Evolutionary conservation across 2,113 vertebrate species (phyloP).

Genomic region (Epinephelus cyanopodus): DNA sequence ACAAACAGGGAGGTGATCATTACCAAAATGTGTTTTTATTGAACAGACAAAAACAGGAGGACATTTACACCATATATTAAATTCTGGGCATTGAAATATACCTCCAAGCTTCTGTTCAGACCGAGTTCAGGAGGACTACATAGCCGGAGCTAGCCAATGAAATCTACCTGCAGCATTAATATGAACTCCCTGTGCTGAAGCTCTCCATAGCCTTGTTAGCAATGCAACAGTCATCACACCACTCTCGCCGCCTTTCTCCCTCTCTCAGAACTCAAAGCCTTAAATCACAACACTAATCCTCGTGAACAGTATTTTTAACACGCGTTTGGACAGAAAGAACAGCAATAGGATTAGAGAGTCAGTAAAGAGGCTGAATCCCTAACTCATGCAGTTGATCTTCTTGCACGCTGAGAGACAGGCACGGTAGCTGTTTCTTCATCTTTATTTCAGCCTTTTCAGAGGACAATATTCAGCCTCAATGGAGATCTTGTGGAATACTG

Average conservation of each 20-base stretch:
- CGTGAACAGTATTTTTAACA: slow-evolving; percentile 87
- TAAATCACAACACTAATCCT: slow-evolving; percentile 85
- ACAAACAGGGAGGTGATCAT: background rate
- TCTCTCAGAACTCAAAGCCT: slow-evolving; percentile 76
- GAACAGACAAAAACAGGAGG: background rate
- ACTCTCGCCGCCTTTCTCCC: slow-evolving; percentile 57
- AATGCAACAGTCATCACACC: slow-evolving; percentile 47
- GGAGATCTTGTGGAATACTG: slow-evolving; percentile 42
- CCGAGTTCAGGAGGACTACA: background rate
- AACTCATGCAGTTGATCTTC: slow-evolving; percentile 77
- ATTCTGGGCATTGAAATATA: background rate
- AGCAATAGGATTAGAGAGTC: slow-evolving; percentile 85
- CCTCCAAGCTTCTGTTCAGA: background rate
- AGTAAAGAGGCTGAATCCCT: slow-evolving; percentile 77
- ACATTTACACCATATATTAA: background rate
- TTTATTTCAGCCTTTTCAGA: slow-evolving; percentile 42
- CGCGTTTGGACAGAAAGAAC: slow-evolving; percentile 81
- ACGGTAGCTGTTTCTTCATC: slow-evolving; percentile 48
- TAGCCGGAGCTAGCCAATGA: background rate
- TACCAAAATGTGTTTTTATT: background rate
- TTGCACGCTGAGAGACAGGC: slow-evolving; percentile 59
- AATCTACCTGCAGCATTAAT: slow-evolving; percentile 20
- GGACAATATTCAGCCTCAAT: slow-evolving; percentile 22
- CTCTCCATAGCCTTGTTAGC: slow-evolving; percentile 54
- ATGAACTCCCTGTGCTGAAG: slow-evolving; percentile 22